Percentiles rank a stretch among this genome's conserved stretches.
These are phyloP conservation scores for Incurvaria masculella DNA, from an alignment of 2,888 invertebrate genomes.

Conservation along the genomic window DNA sequence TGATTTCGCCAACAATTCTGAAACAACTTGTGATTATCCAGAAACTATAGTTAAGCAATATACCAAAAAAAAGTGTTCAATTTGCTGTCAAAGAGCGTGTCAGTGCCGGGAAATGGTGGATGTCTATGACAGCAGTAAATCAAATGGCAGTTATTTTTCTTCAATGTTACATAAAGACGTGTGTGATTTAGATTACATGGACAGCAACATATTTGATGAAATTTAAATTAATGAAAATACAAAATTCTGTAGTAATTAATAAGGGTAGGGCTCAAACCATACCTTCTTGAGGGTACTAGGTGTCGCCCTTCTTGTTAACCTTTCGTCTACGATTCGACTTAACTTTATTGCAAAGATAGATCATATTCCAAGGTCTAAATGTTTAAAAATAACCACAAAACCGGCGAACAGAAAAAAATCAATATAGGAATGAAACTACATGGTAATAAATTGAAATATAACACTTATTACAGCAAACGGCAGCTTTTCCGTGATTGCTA, in stretches of 20 bases:
- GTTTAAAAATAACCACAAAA: too few relatives aligned
- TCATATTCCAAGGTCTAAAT: too few relatives aligned
- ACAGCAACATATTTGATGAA: slow-evolving; percentile 36
- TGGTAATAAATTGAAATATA: too few relatives aligned
- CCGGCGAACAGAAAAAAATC: too few relatives aligned
- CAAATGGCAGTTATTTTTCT: slow-evolving; percentile 36
- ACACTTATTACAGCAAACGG: too few relatives aligned
- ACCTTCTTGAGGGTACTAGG: too few relatives aligned
- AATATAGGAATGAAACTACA: too few relatives aligned
- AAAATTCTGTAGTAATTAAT: not conserved
- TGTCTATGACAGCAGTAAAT: slow-evolving; percentile 28
- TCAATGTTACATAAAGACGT: slow-evolving; percentile 30
- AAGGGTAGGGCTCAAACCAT: too few relatives aligned
- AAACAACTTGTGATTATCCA: slow-evolving; percentile 33
- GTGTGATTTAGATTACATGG: slow-evolving; percentile 38
- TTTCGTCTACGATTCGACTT: too few relatives aligned
- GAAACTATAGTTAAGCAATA: slow-evolving; percentile 41
- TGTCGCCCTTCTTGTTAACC: too few relatives aligned
- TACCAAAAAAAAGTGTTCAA: slow-evolving; percentile 35
- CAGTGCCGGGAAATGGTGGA: slow-evolving; percentile 35
- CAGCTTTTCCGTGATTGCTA: too few relatives aligned
- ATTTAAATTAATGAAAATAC: not conserved
- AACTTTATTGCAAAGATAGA: too few relatives aligned
- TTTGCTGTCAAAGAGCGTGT: slow-evolving; percentile 35
- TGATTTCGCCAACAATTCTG: slow-evolving; percentile 27